Evolutionary conservation across 2,797 vertebrate species (phyloP).

Genomic region (Phoebastria nigripes): DNA sequence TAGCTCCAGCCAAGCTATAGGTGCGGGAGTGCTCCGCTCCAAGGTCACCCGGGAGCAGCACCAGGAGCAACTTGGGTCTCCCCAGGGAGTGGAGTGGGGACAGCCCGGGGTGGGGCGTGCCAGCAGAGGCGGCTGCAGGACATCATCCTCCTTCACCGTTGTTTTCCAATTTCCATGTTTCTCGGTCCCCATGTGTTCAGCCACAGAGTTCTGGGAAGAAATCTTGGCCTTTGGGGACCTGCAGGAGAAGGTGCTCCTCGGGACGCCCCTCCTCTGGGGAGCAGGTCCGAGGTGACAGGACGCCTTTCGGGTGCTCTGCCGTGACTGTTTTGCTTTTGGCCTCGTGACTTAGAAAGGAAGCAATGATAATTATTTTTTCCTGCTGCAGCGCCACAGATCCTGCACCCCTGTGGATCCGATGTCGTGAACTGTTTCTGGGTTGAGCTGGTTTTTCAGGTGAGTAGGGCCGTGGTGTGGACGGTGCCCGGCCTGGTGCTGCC

Average conservation of each 20-base stretch:
- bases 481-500: background rate
- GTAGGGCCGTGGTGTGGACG: background rate
- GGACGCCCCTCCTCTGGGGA: background rate
- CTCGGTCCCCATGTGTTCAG: accelerated
- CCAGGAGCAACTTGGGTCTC: background rate
- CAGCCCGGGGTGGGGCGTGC: accelerated
- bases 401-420: background rate
- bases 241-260: background rate
- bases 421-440: constrained; percentile 32
- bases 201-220: background rate
- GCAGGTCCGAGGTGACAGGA: accelerated
- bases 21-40: accelerated
- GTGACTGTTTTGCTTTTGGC: background rate
- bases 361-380: constrained; percentile 35
- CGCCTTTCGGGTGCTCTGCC: accelerated
- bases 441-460: constrained; percentile 49
- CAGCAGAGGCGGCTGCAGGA: background rate
- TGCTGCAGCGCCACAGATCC: background rate
- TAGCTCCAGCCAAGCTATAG: accelerated
- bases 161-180: background rate
- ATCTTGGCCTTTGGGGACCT: background rate
- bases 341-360: background rate
- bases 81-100: background rate
- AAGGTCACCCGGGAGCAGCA: background rate
- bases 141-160: accelerated